Percentiles rank a stretch among this genome's conserved stretches.
phyloP scores from a whole-genome alignment of 2,888 invertebrate species.

The Tenthredo notha region DNA sequence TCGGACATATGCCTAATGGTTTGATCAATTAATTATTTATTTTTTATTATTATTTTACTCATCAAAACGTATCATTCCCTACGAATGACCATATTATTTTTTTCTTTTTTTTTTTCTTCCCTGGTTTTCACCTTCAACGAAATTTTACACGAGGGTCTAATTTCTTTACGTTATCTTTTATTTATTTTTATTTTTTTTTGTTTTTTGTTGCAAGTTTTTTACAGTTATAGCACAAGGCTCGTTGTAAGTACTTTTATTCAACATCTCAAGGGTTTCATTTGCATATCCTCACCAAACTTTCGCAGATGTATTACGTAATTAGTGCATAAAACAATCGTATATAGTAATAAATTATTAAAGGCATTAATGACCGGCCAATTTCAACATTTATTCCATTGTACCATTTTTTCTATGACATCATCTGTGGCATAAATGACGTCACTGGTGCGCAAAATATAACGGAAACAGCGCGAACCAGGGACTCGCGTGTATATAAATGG shows the following conservation, averaged over 20 bases:
- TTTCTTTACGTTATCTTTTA: neutral
- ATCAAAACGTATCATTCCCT: neutral
- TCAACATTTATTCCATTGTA: neutral
- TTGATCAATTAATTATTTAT: neutral
- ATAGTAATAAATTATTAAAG: neutral
- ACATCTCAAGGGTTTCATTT: constrained; percentile 32
- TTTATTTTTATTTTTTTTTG: neutral
- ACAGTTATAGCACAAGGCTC: neutral
- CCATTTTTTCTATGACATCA: constrained; percentile 50
- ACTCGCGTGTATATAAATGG: constrained; percentile 70
- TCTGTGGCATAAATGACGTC: constrained; percentile 37
- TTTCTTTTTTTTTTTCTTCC: neutral
- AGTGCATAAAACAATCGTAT: no score
- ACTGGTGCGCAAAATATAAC: constrained; percentile 43
- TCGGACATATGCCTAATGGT: constrained; percentile 10
- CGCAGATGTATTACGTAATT: no score
- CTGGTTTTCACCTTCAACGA: neutral
- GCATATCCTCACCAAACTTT: constrained; percentile 24
- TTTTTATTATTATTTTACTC: constrained; percentile 5
- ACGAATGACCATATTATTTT: neutral
- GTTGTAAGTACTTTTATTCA: constrained; percentile 11
- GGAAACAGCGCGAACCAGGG: constrained; percentile 60
- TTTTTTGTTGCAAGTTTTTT: constrained; percentile 11
- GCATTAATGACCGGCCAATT: neutral
- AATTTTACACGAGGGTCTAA: constrained; percentile 13